A percentile compares a stretch with the other conserved stretches of the same genome.
These are phyloP conservation scores for Heliopora coerulea DNA, from an alignment of 92 coral and sea anemone genomes.

Conservation along the genomic window DNA sequence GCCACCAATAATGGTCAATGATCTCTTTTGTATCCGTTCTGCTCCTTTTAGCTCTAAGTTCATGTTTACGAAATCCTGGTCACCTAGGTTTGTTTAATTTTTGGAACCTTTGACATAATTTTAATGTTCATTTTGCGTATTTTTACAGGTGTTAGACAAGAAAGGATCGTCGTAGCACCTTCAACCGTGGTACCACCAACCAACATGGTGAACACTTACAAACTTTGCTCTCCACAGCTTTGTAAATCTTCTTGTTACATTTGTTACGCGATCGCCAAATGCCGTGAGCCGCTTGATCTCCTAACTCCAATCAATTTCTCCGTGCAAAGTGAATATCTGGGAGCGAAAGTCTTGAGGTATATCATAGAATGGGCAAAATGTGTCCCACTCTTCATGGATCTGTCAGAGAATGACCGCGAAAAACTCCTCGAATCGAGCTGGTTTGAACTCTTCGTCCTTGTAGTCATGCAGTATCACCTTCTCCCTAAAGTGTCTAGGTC, in stretches of 20 bases:
- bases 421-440: slow-evolving; percentile 70
- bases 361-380: slow-evolving; percentile 92
- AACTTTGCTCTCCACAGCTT: background rate
- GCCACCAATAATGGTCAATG: too few species aligned
- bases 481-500: slow-evolving; percentile 1
- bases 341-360: slow-evolving; percentile 69
- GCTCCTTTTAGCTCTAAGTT: too few species aligned
- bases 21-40: too few species aligned
- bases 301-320: background rate
- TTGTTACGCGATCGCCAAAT: background rate
- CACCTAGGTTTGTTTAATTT: too few species aligned
- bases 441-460: slow-evolving; percentile 83
- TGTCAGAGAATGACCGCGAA: slow-evolving; percentile 76
- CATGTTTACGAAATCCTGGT: too few species aligned
- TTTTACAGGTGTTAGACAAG: background rate
- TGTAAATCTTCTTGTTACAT: background rate
- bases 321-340: background rate
- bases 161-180: background rate
- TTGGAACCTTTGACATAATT: too few species aligned
- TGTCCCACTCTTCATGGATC: slow-evolving; percentile 76
- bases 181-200: background rate
- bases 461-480: slow-evolving; percentile 82
- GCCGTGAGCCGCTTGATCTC: background rate
- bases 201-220: slow-evolving; percentile 9
- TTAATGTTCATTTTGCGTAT: background rate